Percentiles rank a stretch among this genome's conserved stretches.
These are phyloP conservation scores for Macropodus opercularis DNA, from an alignment of 2,797 vertebrate genomes.

Conservation along the genomic window DNA sequence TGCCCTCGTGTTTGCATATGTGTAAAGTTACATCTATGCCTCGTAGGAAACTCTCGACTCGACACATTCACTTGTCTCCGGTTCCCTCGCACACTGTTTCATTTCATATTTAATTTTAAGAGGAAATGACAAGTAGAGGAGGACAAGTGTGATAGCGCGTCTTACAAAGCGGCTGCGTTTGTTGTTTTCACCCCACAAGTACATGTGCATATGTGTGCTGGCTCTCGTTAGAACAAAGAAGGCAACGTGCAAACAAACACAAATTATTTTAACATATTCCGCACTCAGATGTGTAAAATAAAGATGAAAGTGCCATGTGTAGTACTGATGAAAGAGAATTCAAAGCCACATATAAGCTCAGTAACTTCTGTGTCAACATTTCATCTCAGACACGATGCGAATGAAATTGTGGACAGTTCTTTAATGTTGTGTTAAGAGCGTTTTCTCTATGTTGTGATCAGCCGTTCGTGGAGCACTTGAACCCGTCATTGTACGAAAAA, in stretches of 20 bases:
- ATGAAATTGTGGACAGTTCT: constrained; percentile 17
- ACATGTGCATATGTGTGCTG: constrained; percentile 36
- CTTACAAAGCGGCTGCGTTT: constrained; percentile 57
- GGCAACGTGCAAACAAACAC: constrained; percentile 48
- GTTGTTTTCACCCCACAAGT: constrained; percentile 39
- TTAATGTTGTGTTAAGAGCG: neutral
- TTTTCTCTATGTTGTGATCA: constrained; percentile 6
- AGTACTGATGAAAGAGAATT: constrained; percentile 33
- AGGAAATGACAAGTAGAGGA: constrained; percentile 47
- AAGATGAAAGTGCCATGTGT: constrained; percentile 39
- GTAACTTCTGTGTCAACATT: constrained; percentile 1
- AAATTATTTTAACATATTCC: constrained; percentile 28
- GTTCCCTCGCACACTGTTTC: constrained; percentile 2
- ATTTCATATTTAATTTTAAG: constrained; percentile 41
- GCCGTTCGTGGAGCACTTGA: constrained; percentile 1
- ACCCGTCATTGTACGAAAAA: constrained; percentile 15
- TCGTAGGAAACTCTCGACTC: constrained; percentile 10
- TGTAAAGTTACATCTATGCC: neutral
- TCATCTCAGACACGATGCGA: constrained; percentile 1
- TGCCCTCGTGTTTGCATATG: neutral
- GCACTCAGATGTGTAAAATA: constrained; percentile 39
- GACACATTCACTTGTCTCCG: constrained; percentile 17
- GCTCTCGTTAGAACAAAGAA: constrained; percentile 52
- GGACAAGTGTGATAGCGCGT: constrained; percentile 45
- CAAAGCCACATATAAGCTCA: constrained; percentile 33